Base-by-base conservation (phyloP, 1,140 invertebrate genomes). In the Drosophila prosaltans region DNA sequence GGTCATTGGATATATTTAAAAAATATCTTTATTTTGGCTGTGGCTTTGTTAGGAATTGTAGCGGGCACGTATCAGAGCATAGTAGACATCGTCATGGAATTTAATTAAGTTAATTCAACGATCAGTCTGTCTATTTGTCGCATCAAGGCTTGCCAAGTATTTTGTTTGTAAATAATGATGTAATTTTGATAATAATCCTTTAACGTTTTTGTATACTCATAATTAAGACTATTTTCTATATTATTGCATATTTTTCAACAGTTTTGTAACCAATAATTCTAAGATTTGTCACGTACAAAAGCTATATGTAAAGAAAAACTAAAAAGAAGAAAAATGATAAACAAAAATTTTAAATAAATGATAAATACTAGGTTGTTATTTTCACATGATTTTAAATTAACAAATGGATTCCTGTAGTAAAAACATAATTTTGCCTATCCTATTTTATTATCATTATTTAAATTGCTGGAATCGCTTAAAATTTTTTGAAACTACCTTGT, bases 21-120 rank as follows among this genome's bases (percentile, higher is more conserved):
- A 80, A 94, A 97, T 80, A 67, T 93, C 3, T 55, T 93, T n/a
- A 96, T 97, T 39, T 92, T 96, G 1, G n/a, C 94, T 0, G 93
- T 97, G 30, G 96, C 96, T 0, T 40, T 96, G 1, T 81, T 96
- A 45, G 95, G 96, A 2, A 96, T 96, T 81, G 78, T 94, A 0
- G 95, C 95, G 0, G 96, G 96, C 16, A 96, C 96, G 0, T 96
- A 95, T 82, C 94, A 95, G 60, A 96, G 96, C 80, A 75, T 96
- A 8, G 90, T 93, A 0, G 92, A 94, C 9, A 96, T 96, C 64
- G 74, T 95, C n/a, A 91, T 92, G 45, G 93, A 93, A 57, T 94
- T 94, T 72, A 71, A 85, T 30, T 78, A 79, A 54, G 39, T 32
- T 41, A 24, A 40, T 39, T 65, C n/a, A n/a, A 11, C 43, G 51